A percentile compares a stretch with the other conserved stretches of the same genome.
Evolutionary conservation across 2,113 vertebrate genomes (phyloP).

Genomic region (Lagenorhynchus albirostris): DNA sequence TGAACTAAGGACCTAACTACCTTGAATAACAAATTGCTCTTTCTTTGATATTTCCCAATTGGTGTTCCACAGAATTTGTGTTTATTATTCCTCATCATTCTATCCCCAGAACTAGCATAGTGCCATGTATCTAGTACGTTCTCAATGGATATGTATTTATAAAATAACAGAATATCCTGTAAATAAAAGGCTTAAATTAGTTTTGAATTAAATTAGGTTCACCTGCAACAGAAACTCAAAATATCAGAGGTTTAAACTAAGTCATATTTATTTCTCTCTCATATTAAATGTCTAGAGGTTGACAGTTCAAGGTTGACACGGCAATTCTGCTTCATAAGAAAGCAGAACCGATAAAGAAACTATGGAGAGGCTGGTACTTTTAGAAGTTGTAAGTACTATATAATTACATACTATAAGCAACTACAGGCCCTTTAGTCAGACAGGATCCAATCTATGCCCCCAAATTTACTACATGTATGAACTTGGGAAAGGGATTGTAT

Average conservation of each 20-base stretch:
- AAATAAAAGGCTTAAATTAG: not conserved
- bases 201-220: not conserved
- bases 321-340: not conserved
- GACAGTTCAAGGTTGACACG: not conserved
- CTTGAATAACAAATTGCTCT: not conserved
- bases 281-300: not conserved
- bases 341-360: not conserved
- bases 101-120: not conserved
- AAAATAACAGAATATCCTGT: not conserved
- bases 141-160: not conserved
- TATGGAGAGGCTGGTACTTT: not conserved
- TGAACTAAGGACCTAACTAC: not conserved
- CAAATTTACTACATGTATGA: not conserved
- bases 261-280: not conserved
- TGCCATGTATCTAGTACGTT: not conserved
- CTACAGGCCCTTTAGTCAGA: not conserved
- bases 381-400: not conserved
- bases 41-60: not conserved
- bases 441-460: not conserved
- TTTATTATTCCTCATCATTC: not conserved
- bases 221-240: not conserved
- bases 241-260: not conserved
- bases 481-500: not conserved
- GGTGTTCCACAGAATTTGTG: not conserved
- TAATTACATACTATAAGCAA: not conserved